Evolutionary conservation across 2,888 invertebrate genomes (phyloP).

Genomic region (Eupithecia inturbata): DNA sequence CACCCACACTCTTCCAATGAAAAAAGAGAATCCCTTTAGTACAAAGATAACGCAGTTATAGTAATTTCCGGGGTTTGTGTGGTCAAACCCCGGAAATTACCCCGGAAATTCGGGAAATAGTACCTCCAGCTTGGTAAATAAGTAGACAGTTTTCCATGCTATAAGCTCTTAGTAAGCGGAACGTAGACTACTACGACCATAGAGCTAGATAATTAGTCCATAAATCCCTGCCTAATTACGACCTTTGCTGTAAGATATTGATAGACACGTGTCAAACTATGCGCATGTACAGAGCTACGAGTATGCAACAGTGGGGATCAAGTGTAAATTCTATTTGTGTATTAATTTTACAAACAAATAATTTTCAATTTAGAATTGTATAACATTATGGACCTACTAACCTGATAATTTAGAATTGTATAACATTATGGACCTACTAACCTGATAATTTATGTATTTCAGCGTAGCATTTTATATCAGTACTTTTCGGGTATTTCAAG

Average conservation of each 20-base stretch:
- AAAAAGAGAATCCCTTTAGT: too few species aligned
- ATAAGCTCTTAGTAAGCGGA: too few species aligned
- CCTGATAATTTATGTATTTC: neutral
- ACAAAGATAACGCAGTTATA: too few species aligned
- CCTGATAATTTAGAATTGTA: too few species aligned
- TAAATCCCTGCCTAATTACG: too few species aligned
- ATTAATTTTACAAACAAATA: neutral
- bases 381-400: neutral
- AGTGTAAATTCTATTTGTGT: neutral
- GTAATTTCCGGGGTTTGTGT: too few species aligned
- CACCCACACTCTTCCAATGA: neutral
- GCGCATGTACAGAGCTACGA: neutral
- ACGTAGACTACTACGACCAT: too few species aligned
- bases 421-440: neutral
- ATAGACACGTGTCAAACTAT: neutral
- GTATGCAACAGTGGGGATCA: neutral
- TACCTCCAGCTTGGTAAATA: too few species aligned
- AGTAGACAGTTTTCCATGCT: too few species aligned
- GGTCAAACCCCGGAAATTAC: too few species aligned
- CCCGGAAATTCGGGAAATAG: too few species aligned
- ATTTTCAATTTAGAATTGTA: neutral
- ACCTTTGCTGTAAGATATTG: neutral
- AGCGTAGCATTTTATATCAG: neutral
- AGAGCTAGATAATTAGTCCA: too few species aligned
- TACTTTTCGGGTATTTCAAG: neutral